Conservation (phyloP, 2,113 vertebrate species). For the Sapajus apella region DNA sequence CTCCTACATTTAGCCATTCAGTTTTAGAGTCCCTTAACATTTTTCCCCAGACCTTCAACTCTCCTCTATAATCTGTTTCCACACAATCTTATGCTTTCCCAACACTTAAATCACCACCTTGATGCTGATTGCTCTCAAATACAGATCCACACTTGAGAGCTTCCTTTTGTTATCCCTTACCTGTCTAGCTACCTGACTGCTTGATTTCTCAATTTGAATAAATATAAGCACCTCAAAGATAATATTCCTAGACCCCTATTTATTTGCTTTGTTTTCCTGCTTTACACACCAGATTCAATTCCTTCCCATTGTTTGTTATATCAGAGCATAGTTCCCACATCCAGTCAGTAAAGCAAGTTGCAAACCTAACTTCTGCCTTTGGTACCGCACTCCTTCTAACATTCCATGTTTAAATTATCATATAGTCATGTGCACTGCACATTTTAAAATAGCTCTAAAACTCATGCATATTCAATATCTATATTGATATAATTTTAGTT, state of each 20-base stretch:
- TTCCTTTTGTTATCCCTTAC: background rate
- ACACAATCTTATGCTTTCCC: background rate
- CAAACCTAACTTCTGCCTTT: too few species aligned
- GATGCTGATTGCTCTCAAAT: background rate
- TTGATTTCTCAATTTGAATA: background rate
- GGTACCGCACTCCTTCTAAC: background rate
- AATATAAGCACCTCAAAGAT: too few species aligned
- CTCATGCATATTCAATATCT: background rate
- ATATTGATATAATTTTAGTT: background rate
- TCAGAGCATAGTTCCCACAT: background rate
- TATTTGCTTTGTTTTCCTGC: background rate
- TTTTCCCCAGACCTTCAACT: background rate
- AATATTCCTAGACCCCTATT: accelerated
- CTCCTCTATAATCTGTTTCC: background rate
- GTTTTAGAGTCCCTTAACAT: background rate
- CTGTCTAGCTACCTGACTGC: background rate
- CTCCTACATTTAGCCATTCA: too few species aligned
- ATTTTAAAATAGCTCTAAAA: background rate
- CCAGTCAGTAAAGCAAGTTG: background rate
- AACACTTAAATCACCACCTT: background rate
- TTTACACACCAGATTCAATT: too few species aligned
- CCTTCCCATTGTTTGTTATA: background rate
- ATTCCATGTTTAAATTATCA: background rate
- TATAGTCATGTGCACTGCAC: background rate
- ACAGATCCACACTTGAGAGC: background rate